Evolutionary conservation across 1,140 invertebrate species (phyloP).

Genomic region (Campoletis sonorensis): DNA sequence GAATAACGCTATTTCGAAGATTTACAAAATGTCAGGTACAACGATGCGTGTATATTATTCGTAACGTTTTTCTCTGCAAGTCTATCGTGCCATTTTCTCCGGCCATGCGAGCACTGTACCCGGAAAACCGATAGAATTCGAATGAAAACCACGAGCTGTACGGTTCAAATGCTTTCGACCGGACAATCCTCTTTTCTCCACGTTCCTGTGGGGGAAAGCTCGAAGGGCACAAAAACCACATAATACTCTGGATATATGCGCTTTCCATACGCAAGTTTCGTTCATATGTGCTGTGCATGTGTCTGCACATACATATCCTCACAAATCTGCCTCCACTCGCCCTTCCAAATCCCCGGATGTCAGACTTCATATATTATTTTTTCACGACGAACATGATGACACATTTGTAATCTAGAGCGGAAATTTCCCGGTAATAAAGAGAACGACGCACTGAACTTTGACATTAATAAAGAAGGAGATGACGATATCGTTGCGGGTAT

Average conservation of each 20-base stretch:
- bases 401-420: no score
- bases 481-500: no score
- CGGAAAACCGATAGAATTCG: conserved; percentile 40
- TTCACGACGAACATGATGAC: no score
- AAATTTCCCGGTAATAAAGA: no score
- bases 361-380: no score
- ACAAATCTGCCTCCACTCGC: no score
- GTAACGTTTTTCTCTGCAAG: not conserved
- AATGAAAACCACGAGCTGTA: conserved; percentile 49
- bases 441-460: no score
- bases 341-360: no score
- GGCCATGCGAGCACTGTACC: conserved; percentile 24
- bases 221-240: conserved; percentile 40
- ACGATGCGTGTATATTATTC: conserved; percentile 24
- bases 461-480: no score
- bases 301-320: not conserved
- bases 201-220: conserved; percentile 45
- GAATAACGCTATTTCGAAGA: no score
- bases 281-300: not conserved
- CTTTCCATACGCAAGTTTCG: not conserved
- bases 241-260: conserved; percentile 8
- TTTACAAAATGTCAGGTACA: not conserved
- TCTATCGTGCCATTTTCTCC: not conserved
- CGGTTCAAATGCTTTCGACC: conserved; percentile 53
- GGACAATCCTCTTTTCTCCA: conserved; percentile 59